phyloP scores from a whole-genome alignment of 2,888 invertebrate genomes.

The Strigamia crassipes region DNA sequence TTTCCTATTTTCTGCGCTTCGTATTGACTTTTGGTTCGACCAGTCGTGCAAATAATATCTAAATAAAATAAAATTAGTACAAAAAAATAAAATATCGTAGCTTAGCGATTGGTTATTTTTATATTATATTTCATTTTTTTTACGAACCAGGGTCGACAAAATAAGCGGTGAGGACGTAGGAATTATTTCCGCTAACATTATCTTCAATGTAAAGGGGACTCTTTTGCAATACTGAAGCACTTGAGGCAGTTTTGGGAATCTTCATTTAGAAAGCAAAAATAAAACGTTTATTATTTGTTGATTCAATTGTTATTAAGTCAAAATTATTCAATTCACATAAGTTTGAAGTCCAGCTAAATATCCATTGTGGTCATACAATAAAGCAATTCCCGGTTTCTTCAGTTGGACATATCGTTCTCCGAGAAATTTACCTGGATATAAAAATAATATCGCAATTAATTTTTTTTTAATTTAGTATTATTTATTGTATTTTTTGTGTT shows the following conservation, averaged over 20 bases:
- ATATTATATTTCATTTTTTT: too few relatives aligned
- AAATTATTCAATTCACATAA: constrained; percentile 54
- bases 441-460: neutral
- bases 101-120: too few relatives aligned
- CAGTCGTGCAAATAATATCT: constrained; percentile 55
- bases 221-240: neutral
- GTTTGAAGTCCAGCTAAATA: constrained; percentile 58
- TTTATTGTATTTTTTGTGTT: neutral
- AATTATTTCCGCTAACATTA: constrained; percentile 50
- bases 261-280: too few relatives aligned
- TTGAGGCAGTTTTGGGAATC: too few relatives aligned
- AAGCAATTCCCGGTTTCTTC: constrained; percentile 52
- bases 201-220: constrained; percentile 49
- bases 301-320: neutral
- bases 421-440: constrained; percentile 52
- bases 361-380: constrained; percentile 57
- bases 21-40: constrained; percentile 53
- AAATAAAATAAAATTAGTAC: constrained; percentile 20
- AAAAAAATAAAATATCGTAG: too few relatives aligned
- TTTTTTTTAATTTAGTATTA: too few relatives aligned
- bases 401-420: constrained; percentile 55
- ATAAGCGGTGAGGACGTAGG: constrained; percentile 53
- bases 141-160: constrained; percentile 52
- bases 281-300: neutral
- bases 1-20: constrained; percentile 55